A percentile compares a stretch with the other conserved stretches of the same genome.
phyloP scores from a whole-genome alignment of 1,140 invertebrate species.

The Pogonomyrmex californicus region DNA sequence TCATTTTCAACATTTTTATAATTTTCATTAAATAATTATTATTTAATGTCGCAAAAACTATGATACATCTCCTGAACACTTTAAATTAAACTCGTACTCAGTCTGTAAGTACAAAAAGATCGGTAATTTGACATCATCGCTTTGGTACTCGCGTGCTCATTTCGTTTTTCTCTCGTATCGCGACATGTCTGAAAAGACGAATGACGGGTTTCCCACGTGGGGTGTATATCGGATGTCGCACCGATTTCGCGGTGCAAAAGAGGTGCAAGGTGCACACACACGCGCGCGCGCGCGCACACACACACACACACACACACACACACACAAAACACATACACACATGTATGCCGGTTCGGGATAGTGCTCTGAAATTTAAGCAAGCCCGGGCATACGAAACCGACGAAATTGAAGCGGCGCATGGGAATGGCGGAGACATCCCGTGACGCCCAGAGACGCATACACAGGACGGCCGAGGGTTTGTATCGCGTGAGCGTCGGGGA shows the following conservation, averaged over 20 bases:
- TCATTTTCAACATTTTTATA: not conserved
- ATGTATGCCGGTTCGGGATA: not conserved
- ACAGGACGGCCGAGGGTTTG: conserved; percentile 15
- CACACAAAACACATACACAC: too few relatives aligned
- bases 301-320: too few relatives aligned
- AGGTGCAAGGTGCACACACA: not conserved
- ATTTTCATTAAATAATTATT: not conserved
- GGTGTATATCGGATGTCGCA: conserved; percentile 45
- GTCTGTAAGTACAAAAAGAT: not conserved
- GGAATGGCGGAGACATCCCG: conserved; percentile 71
- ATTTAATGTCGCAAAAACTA: not conserved
- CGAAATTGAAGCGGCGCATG: conserved; percentile 74
- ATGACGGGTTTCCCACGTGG: conserved; percentile 21
- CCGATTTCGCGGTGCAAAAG: conserved; percentile 31
- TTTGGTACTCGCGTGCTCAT: not conserved
- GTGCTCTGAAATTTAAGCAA: conserved; percentile 69
- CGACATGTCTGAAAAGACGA: conserved; percentile 59
- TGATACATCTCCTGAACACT: not conserved
- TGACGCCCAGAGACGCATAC: conserved; percentile 74
- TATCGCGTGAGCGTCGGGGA: conserved; percentile 66
- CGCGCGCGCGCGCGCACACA: too few relatives aligned
- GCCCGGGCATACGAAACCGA: conserved; percentile 55
- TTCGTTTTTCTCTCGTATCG: conserved; percentile 42
- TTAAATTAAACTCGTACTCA: not conserved
- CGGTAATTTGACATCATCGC: not conserved